Evolutionary conservation across 1,140 invertebrate genomes (phyloP).

Genomic region (Nasonia longicornis): DNA sequence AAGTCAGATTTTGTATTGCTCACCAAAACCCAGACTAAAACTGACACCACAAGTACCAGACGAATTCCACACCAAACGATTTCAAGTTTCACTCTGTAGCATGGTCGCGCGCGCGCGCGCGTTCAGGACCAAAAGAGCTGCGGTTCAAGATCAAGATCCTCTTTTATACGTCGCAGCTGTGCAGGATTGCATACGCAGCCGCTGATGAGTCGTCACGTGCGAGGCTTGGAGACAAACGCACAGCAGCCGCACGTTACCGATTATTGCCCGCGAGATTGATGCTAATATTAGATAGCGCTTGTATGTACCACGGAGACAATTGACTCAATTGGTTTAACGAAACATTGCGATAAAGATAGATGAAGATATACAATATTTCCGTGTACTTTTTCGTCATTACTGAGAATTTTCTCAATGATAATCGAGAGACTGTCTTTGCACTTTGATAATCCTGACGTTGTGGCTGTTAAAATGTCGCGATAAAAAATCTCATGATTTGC

Average conservation of each 20-base stretch:
- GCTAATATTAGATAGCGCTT: constrained; percentile 53
- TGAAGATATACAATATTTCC: too few species aligned
- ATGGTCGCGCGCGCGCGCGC: neutral
- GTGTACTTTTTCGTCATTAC: too few species aligned
- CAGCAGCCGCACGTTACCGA: constrained; percentile 18
- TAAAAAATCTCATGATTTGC: too few species aligned
- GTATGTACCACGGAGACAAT: neutral
- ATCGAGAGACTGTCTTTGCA: too few species aligned
- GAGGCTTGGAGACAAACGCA: neutral
- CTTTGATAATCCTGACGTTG: too few species aligned
- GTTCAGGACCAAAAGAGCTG: neutral
- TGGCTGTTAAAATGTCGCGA: too few species aligned
- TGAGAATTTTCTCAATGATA: too few species aligned
- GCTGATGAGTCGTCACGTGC: neutral
- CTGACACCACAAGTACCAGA: too few species aligned
- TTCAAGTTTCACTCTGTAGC: neutral
- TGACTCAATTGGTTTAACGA: neutral
- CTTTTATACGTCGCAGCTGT: neutral
- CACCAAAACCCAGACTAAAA: too few species aligned
- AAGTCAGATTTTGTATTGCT: too few species aligned
- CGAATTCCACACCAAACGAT: neutral
- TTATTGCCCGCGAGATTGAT: constrained; percentile 54
- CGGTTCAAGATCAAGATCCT: neutral
- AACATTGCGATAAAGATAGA: neutral
- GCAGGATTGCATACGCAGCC: neutral